Percentiles rank a stretch among this genome's conserved stretches.
These are phyloP conservation scores for Andrena bicolor DNA, from an alignment of 2,888 invertebrate genomes.

Conservation along the genomic window DNA sequence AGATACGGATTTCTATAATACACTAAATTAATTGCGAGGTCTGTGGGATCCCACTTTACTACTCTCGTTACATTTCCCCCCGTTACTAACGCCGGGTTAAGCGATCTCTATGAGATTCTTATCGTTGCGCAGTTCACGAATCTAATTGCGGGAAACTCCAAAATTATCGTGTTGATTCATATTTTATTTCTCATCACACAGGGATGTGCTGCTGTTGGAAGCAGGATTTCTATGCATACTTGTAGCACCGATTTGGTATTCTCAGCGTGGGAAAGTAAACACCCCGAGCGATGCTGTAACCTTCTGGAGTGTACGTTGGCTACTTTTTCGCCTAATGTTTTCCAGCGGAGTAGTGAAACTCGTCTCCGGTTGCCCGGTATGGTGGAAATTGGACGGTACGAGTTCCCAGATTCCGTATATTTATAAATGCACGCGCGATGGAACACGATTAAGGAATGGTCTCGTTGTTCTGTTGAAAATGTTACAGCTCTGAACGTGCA, in stretches of 20 bases:
- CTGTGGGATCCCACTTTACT: too few relatives aligned
- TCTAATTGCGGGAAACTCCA: too few relatives aligned
- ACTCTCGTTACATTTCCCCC: too few relatives aligned
- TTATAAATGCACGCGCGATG: neutral
- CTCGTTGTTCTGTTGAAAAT: neutral
- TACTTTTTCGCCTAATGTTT: constrained; percentile 90
- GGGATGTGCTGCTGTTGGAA: constrained; percentile 91
- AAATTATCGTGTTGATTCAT: neutral
- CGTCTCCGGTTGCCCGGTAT: constrained; percentile 89
- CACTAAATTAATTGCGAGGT: too few relatives aligned
- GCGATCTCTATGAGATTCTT: too few relatives aligned
- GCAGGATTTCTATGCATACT: constrained; percentile 90
- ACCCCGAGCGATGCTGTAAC: constrained; percentile 86
- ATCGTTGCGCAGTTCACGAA: too few relatives aligned
- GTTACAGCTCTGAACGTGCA: constrained; percentile 88
- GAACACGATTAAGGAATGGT: neutral
- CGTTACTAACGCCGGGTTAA: too few relatives aligned
- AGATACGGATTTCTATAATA: too few relatives aligned
- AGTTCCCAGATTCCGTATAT: neutral
- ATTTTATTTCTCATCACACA: constrained; percentile 76
- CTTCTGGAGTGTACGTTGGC: constrained; percentile 90
- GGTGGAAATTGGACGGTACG: constrained; percentile 92
- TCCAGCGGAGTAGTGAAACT: constrained; percentile 91
- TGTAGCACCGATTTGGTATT: constrained; percentile 88
- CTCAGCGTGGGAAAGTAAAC: constrained; percentile 83